A percentile compares a stretch with the other conserved stretches of the same genome.
Conservation (phyloP, 2,888 invertebrate genomes). For the Caenorhabditis sp. region DNA sequence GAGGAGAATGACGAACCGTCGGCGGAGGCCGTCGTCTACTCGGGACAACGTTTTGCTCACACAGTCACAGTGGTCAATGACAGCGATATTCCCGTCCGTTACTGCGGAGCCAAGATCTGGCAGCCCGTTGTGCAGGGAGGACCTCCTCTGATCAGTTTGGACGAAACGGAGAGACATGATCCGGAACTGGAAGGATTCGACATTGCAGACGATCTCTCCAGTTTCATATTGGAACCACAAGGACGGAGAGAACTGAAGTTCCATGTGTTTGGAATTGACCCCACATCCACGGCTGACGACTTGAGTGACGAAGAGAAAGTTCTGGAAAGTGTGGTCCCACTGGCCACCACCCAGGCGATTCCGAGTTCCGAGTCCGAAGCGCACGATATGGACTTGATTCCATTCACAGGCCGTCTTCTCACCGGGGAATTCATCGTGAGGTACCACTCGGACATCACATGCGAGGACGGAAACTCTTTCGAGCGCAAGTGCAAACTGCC, state of each 20-base stretch:
- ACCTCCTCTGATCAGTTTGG: conserved; percentile 69
- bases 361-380: conserved; percentile 47
- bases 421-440: conserved; percentile 72
- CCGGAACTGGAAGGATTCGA: conserved; percentile 26
- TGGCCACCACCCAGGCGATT: conserved; percentile 55
- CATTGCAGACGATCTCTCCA: conserved; percentile 21
- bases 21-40: conserved; percentile 75
- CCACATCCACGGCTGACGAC: conserved; percentile 73
- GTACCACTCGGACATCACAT: conserved; percentile 73
- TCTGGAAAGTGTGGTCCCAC: conserved; percentile 62
- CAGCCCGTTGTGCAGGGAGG: conserved; percentile 72
- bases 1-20: conserved; percentile 71
- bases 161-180: conserved; percentile 21
- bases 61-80: conserved; percentile 71
- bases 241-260: conserved; percentile 68
- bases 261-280: conserved; percentile 77
- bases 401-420: conserved; percentile 76
- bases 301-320: conserved; percentile 63
- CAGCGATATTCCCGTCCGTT: conserved; percentile 66
- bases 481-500: conserved; percentile 71
- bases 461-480: conserved; percentile 64
- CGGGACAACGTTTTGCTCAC: conserved; percentile 77
- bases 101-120: conserved; percentile 64
- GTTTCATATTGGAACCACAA: conserved; percentile 60
- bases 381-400: conserved; percentile 74